Percentiles rank a stretch among this genome's conserved stretches.
These are phyloP conservation scores for Cliona cf. orientalis DNA, from an alignment of 37 sponge, comb jelly and placozoan genomes.

Conservation along the genomic window DNA sequence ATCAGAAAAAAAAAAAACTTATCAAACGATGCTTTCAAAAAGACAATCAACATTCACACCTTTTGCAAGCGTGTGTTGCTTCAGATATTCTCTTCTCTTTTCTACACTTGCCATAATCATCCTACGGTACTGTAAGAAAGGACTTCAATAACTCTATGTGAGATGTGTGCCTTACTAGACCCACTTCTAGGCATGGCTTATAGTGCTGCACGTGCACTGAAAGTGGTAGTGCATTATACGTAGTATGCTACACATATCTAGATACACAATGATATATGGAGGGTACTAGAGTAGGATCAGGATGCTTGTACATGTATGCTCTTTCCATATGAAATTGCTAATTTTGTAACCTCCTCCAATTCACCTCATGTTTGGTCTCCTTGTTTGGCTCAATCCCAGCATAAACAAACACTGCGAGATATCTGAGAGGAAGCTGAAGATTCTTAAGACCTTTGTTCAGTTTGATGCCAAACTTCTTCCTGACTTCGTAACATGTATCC, in stretches of 20 bases:
- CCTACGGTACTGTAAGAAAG: conserved; percentile 1
- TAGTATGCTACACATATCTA: too few relatives aligned
- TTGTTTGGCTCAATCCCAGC: conserved; percentile 71
- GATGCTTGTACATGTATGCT: too few relatives aligned
- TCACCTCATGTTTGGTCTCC: conserved; percentile 25
- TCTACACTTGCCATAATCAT: conserved; percentile 36
- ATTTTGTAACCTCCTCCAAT: neutral
- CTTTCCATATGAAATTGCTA: too few relatives aligned
- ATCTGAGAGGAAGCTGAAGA: conserved; percentile 69
- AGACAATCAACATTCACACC: conserved; percentile 9
- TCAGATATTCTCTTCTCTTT: conserved; percentile 46
- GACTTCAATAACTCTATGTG: neutral
- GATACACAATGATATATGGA: too few relatives aligned
- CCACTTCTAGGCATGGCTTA: too few relatives aligned
- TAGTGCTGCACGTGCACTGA: too few relatives aligned
- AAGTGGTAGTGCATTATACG: too few relatives aligned
- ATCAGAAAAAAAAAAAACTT: neutral
- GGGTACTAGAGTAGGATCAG: too few relatives aligned
- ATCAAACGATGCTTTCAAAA: neutral
- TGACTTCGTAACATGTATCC: conserved; percentile 85
- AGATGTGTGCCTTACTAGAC: too few relatives aligned
- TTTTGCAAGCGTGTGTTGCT: conserved; percentile 47
- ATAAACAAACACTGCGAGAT: conserved; percentile 67
- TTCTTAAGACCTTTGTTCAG: conserved; percentile 61
- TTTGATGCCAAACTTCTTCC: conserved; percentile 61